Base-by-base conservation (phyloP, 2,888 invertebrate species). In the Tuberolachnus salignus region DNA sequence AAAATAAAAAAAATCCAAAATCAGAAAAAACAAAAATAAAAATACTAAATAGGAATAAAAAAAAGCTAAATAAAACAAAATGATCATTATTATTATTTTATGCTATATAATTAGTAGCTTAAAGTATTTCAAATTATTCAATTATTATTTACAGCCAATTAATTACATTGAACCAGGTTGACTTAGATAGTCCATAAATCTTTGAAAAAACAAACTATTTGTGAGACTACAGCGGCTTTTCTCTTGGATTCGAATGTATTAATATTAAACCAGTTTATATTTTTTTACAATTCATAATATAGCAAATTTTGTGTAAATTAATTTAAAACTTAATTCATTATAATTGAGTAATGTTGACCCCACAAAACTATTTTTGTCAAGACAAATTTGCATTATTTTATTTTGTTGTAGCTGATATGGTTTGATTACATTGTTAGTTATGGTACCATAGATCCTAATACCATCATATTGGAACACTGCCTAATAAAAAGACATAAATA, bases 321-420 rank as follows among this genome's bases (percentile, higher is more conserved):
- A 44, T 64, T 46, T 46, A 64, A 64, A 64, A 3, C 42, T 63
- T 63, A 63, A 9, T 4, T 63, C 42, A 1, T 63, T 42, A 19
- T 64, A 64, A 21, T 64, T 64, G 1, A 21, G 64, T 64, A 44
- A 14, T 21, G 46, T 64, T 64, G 64, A 64, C 44, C 64, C 34
- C 1, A 42, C 42, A 14, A 42, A n/a, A 44, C 19, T 19, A 44
- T 64, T 42, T 42, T 64, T 64, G 19, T 44, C 42, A 11, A 44
- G 63, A 64, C 63, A 44, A 19, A 64, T 19, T 64, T 19, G 8
- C n/a, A 64, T 64, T 19, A 64, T 64, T 64, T 64, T 64, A 64
- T 64, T 64, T 64, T 64, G 42, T 16, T 64, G 63, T 10, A 64
- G 42, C 13, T 64, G 44, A 11, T 44, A 44, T 44, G 19, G 63